Percentiles rank a stretch among this genome's conserved stretches.
Evolutionary conservation across 2,113 vertebrate species (phyloP).

Genomic region (Limanda limanda): DNA sequence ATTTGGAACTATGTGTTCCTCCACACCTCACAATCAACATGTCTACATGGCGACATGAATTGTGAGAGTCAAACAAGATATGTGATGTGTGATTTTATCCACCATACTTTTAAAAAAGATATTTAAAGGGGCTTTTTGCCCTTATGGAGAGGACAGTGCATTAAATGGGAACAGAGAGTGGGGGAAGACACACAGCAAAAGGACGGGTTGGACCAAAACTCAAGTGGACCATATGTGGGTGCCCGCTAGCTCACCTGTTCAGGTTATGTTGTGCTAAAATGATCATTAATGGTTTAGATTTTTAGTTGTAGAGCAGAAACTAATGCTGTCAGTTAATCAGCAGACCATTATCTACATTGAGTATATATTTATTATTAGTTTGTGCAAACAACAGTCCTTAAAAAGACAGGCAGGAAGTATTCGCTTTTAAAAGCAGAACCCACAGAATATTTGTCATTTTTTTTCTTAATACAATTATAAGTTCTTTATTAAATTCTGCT

Average conservation of each 20-base stretch:
- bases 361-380: not conserved
- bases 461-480: not conserved
- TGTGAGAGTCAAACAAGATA: not conserved
- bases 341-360: not conserved
- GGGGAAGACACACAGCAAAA: too few species aligned
- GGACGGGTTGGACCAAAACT: too few species aligned
- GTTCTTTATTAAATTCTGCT: not conserved
- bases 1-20: constrained; percentile 25
- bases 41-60: not conserved
- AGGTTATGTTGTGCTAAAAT: not conserved
- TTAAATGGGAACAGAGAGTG: too few species aligned
- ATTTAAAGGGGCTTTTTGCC: too few species aligned
- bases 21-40: constrained; percentile 12
- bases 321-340: not conserved
- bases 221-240: not conserved
- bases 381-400: not conserved
- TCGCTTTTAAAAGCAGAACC: not conserved
- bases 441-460: not conserved
- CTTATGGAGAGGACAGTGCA: too few species aligned
- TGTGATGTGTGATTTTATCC: too few species aligned
- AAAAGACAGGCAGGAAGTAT: not conserved
- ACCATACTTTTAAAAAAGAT: too few species aligned
- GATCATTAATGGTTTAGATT: not conserved
- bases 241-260: not conserved
- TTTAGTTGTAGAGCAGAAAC: not conserved